These are phyloP conservation scores for Heliocidaris erythrogramma DNA, from an alignment of 35 echinoderm and acorn worm genomes.

Conservation along the genomic window DNA sequence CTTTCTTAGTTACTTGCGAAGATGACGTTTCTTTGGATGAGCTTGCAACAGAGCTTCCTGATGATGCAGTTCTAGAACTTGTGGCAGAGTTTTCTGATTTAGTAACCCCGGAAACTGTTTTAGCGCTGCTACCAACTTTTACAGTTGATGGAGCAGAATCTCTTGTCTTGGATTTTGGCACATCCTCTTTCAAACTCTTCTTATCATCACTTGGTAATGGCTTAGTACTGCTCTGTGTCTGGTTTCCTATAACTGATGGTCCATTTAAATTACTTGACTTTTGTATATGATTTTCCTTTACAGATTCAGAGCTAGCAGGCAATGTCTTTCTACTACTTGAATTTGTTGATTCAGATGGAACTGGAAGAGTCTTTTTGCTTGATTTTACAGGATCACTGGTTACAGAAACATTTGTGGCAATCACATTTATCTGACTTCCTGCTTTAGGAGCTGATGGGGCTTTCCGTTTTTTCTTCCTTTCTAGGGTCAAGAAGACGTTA, in stretches of 20 bases:
- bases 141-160: neutral
- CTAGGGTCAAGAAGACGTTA: constrained; percentile 69
- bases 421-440: neutral
- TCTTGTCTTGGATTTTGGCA: constrained; percentile 10
- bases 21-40: neutral
- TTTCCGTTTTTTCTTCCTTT: constrained; percentile 41
- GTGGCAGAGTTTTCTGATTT: neutral
- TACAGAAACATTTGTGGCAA: constrained; percentile 16
- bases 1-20: neutral
- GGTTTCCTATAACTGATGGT: constrained; percentile 11
- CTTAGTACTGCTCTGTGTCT: constrained; percentile 21
- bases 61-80: neutral
- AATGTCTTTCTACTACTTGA: constrained; percentile 12
- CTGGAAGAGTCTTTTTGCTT: constrained; percentile 18
- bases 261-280: neutral
- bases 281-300: neutral
- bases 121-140: neutral
- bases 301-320: neutral
- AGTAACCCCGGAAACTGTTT: too few species aligned
- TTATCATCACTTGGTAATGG: neutral
- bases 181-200: neutral
- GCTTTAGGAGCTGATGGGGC: neutral
- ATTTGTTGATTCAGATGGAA: neutral
- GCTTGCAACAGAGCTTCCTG: neutral
- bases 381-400: neutral